These are phyloP conservation scores for Lepidocyrtinus sp. DNA, from an alignment of 2,888 invertebrate species.

Conservation along the genomic window DNA sequence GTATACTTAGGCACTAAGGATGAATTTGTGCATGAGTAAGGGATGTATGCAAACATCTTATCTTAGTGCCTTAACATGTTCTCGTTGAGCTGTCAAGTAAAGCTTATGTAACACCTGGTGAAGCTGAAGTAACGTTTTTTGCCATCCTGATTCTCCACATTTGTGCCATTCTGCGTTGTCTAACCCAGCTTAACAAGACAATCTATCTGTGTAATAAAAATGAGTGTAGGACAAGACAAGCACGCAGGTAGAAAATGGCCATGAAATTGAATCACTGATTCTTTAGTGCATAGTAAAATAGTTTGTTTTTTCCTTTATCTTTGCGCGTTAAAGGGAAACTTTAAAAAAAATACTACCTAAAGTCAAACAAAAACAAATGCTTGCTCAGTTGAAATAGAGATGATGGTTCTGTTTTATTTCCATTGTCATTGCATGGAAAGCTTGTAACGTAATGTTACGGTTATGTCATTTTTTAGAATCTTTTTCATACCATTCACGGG, in stretches of 20 bases:
- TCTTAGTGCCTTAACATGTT: too few species aligned
- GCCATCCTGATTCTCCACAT: too few species aligned
- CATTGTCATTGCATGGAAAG: not conserved
- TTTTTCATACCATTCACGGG: too few species aligned
- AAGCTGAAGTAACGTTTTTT: too few species aligned
- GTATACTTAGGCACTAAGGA: too few species aligned
- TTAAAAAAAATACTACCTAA: not conserved
- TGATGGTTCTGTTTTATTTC: too few species aligned
- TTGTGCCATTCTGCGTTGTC: not conserved
- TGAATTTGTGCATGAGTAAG: too few species aligned
- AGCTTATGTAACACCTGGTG: too few species aligned
- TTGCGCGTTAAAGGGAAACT: not conserved
- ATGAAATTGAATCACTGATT: conserved; percentile 9
- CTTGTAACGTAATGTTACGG: not conserved
- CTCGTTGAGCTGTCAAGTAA: too few species aligned
- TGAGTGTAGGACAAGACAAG: not conserved
- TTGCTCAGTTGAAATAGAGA: not conserved
- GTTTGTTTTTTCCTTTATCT: not conserved
- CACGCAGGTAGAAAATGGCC: not conserved
- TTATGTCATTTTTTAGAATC: not conserved
- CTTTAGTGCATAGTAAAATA: conserved; percentile 7
- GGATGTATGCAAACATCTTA: too few species aligned
- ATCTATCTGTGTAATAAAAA: not conserved
- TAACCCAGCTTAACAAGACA: not conserved
- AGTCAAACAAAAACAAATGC: not conserved